Evolutionary conservation across 1,140 invertebrate genomes (phyloP).

Genomic region (Zaprionus vittiger): DNA sequence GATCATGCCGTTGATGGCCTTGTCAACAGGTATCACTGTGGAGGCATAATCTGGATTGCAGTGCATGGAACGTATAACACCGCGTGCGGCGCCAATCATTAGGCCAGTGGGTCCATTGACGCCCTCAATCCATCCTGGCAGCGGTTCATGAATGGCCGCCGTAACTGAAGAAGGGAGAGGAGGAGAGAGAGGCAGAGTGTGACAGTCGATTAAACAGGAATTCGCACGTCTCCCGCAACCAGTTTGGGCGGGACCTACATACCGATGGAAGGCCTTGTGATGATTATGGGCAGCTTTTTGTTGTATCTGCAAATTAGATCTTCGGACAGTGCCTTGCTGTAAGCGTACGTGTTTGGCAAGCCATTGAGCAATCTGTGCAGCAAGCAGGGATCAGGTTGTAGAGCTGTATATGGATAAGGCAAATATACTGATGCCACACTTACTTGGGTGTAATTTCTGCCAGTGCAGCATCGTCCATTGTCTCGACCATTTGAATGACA

Average conservation of each 20-base stretch:
- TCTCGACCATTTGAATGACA: conserved; percentile 90
- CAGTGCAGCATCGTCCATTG: conserved; percentile 90
- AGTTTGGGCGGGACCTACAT: conserved; percentile 63
- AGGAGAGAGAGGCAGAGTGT: neutral
- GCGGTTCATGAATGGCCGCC: conserved; percentile 89
- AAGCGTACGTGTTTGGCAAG: conserved; percentile 92
- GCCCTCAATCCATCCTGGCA: conserved; percentile 96
- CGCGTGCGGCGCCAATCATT: conserved; percentile 91
- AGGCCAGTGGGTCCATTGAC: conserved; percentile 95
- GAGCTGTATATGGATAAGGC: neutral
- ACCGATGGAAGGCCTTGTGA: conserved; percentile 92
- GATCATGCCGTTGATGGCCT: conserved; percentile 91
- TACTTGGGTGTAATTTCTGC: conserved; percentile 90
- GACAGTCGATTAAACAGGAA: neutral
- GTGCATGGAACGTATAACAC: conserved; percentile 90
- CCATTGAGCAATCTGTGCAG: conserved; percentile 88
- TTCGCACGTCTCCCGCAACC: conserved; percentile 4
- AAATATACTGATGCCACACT: conserved; percentile 30
- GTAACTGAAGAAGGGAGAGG: conserved; percentile 85
- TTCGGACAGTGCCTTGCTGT: conserved; percentile 91
- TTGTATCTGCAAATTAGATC: conserved; percentile 88
- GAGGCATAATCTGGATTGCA: conserved; percentile 87
- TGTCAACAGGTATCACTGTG: conserved; percentile 93
- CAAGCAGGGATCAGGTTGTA: neutral
- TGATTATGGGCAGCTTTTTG: conserved; percentile 87